Conservation (phyloP, 1,140 invertebrate genomes). For the Liolophura sinensis region DNA sequence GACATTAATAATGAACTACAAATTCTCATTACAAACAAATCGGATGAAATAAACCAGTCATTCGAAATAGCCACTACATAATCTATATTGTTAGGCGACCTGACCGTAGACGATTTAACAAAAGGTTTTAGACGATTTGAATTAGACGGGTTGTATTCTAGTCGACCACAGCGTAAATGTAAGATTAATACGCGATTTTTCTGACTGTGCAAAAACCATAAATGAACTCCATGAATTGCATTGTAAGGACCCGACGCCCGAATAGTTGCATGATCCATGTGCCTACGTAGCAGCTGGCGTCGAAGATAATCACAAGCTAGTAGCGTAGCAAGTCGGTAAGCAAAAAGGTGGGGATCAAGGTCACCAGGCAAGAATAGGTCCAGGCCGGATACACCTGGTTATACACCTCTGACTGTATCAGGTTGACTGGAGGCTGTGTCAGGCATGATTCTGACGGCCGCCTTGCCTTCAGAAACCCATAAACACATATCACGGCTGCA, state of each 20-base stretch:
- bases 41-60: too few species aligned
- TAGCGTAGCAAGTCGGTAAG: conserved; percentile 83
- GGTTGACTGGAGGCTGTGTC: conserved; percentile 70
- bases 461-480: conserved; percentile 81
- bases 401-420: conserved; percentile 71
- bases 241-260: conserved; percentile 66
- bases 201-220: conserved; percentile 85
- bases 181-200: conserved; percentile 90
- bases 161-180: conserved; percentile 90
- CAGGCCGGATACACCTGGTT: conserved; percentile 79
- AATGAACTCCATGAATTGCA: conserved; percentile 65
- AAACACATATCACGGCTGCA: conserved; percentile 71
- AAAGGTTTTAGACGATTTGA: too few species aligned
- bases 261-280: conserved; percentile 75
- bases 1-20: too few species aligned
- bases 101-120: too few species aligned
- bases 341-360: conserved; percentile 76
- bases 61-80: too few species aligned
- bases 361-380: conserved; percentile 77
- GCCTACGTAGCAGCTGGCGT: conserved; percentile 68
- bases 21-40: too few species aligned
- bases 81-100: too few species aligned
- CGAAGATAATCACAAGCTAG: conserved; percentile 81
- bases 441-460: conserved; percentile 82
- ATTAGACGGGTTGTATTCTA: too few species aligned